phyloP scores from a whole-genome alignment of 2,888 invertebrate species.

The Chrysodeixis includens region DNA sequence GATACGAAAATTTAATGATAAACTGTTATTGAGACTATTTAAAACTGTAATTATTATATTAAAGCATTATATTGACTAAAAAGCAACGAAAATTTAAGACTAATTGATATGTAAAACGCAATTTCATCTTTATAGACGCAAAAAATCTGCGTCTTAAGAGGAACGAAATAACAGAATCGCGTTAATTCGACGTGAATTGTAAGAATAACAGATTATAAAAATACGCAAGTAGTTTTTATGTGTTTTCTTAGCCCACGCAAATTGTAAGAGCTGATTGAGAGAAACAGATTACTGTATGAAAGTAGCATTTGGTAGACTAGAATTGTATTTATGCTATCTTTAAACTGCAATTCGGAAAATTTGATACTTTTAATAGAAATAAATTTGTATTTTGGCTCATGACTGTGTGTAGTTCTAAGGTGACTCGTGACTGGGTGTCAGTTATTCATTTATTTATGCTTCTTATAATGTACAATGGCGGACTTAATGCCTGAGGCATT shows the following conservation, averaged over 20 bases:
- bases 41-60: too few relatives aligned
- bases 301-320: not conserved
- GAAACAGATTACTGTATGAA: not conserved
- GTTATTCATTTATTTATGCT: too few relatives aligned
- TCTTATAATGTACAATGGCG: too few relatives aligned
- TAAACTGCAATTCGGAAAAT: not conserved
- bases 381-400: not conserved
- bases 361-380: not conserved
- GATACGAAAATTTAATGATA: too few relatives aligned
- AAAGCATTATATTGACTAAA: too few relatives aligned
- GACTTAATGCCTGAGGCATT: too few relatives aligned
- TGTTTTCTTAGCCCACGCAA: not conserved
- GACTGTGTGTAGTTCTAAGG: too few relatives aligned
- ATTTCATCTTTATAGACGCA: not conserved
- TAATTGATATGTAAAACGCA: too few relatives aligned
- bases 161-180: not conserved
- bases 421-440: too few relatives aligned
- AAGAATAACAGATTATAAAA: slow-evolving; percentile 3
- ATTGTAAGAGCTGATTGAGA: not conserved
- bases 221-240: slow-evolving; percentile 10
- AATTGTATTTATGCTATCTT: not conserved
- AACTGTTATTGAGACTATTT: too few relatives aligned
- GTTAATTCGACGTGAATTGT: slow-evolving; percentile 3
- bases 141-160: not conserved
- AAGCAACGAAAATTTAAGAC: too few relatives aligned